Evolutionary conservation across 2,888 invertebrate genomes (phyloP), one percentile per base, ranked within the genome.

Genomic region (Dilophus febrilis): DNA sequence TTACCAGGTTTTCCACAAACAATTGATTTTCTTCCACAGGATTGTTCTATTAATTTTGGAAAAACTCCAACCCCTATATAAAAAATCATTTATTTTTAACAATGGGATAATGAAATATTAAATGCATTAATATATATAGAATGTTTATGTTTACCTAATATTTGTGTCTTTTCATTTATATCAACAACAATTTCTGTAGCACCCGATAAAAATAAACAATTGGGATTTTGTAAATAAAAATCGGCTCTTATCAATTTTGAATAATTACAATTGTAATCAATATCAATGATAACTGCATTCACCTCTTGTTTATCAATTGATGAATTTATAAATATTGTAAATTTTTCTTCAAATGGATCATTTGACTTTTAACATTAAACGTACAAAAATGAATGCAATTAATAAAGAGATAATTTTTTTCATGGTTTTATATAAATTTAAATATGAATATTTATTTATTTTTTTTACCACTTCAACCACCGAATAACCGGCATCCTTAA

Each of bases 1-100:
- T 49, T 43, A 2, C 66, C 64, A 1, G 70, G 70, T 48, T 70
- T 70, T 1, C 64, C 66, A 43, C 66, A 56, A 11, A 53, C 41
- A 4, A 51, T 51, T 1, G 69, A 64, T 22, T 52, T 46, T 28
- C 58, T 58, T 11, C 57, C 56, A 10, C 54, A 57, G 1, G 58
- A 50, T 17, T 57, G 51, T 19, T 56, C 55, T 3, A 69, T 46
- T 2, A 66, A 45, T 2, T 61, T 50, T 6, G 22, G 5, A 22
- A 22, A 22, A 22, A 22, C 22, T 6, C 22, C 22, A 4, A 8
- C 5, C 4, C 22, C 22, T 22, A n/a, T n/a, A n/a, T n/a, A n/a
- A n/a, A n/a, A n/a, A n/a, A n/a, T n/a, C n/a, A n/a, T n/a, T n/a
- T n/a, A n/a, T n/a, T n/a, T n/a, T n/a, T n/a, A n/a, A n/a, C n/a